phyloP scores from a whole-genome alignment of 2,113 vertebrate genomes.

The Chelonoidis abingdonii region DNA sequence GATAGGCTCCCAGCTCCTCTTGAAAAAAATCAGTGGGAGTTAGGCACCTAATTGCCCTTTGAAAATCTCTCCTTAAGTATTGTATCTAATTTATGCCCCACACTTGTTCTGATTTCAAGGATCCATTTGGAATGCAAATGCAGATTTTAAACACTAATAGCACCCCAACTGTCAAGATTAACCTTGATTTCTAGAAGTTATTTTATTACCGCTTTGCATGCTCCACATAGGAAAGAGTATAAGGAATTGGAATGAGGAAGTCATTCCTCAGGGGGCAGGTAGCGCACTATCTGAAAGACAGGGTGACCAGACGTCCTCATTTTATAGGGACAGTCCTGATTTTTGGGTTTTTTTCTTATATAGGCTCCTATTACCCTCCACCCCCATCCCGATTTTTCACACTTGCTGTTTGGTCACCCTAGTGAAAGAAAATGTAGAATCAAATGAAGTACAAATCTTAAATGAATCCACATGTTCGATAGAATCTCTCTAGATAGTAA shows the following conservation, averaged over 20 bases:
- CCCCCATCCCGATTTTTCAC: too few species aligned
- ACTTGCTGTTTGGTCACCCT: too few species aligned
- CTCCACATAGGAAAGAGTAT: neutral
- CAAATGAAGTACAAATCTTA: too few species aligned
- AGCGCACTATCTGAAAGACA: too few species aligned
- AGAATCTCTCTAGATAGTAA: too few species aligned
- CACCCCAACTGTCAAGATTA: neutral
- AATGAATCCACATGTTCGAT: too few species aligned
- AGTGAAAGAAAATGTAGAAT: too few species aligned
- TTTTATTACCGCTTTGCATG: neutral
- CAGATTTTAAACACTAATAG: neutral
- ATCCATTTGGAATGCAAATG: neutral
- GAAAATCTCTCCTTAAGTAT: conserved; percentile 46
- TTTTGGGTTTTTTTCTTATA: too few species aligned
- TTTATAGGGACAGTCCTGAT: too few species aligned
- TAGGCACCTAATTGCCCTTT: neutral
- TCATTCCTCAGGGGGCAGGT: neutral
- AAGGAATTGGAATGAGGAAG: neutral
- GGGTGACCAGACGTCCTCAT: too few species aligned
- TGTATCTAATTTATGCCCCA: neutral
- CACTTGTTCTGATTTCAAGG: neutral
- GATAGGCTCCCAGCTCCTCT: neutral
- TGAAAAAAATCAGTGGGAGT: neutral
- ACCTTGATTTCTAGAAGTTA: neutral
- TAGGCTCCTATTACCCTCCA: too few species aligned